Conservation (phyloP, 1,140 invertebrate species). For the Lordiphosa mommai region DNA sequence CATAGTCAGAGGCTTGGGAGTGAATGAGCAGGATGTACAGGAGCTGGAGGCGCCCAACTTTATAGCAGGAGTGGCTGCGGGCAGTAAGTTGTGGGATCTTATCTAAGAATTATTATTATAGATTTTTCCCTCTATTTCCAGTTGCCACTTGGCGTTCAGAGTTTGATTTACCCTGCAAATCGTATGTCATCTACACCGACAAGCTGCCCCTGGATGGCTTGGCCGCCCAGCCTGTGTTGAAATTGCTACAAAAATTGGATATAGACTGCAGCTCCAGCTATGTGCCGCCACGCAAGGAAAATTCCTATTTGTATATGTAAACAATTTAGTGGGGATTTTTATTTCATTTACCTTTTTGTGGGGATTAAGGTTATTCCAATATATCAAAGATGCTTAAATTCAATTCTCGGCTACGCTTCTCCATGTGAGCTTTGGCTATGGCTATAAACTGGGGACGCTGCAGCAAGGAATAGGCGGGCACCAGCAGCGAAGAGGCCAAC, state of each 20-base stretch:
- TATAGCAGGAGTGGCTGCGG: slow-evolving; percentile 63
- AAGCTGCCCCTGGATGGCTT: slow-evolving; percentile 57
- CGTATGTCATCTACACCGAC: slow-evolving; percentile 64
- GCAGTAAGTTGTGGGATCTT: slow-evolving; percentile 51
- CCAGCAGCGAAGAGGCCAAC: slow-evolving; percentile 84
- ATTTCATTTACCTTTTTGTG: slow-evolving; percentile 22
- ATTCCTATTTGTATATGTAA: slow-evolving; percentile 69
- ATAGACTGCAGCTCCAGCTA: slow-evolving; percentile 47
- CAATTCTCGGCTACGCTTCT: slow-evolving; percentile 49
- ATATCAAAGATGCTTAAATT: slow-evolving; percentile 64
- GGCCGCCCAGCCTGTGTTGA: slow-evolving; percentile 60
- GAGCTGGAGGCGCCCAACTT: slow-evolving; percentile 72
- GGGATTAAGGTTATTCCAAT: slow-evolving; percentile 38
- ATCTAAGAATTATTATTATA: too few relatives aligned
- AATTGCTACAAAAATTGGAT: slow-evolving; percentile 43
- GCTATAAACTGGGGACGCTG: slow-evolving; percentile 86
- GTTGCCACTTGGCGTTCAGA: slow-evolving; percentile 62
- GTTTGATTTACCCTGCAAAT: slow-evolving; percentile 32
- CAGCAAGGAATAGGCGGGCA: slow-evolving; percentile 89
- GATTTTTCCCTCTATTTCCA: slow-evolving; percentile 5
- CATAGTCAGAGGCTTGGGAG: slow-evolving; percentile 50
- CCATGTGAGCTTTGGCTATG: slow-evolving; percentile 87
- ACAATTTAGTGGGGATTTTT: slow-evolving; percentile 19
- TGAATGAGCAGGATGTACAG: slow-evolving; percentile 17
- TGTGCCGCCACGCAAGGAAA: slow-evolving; percentile 47